Conservation (phyloP, 2,797 vertebrate genomes). For the Labeo calbasu region DNA sequence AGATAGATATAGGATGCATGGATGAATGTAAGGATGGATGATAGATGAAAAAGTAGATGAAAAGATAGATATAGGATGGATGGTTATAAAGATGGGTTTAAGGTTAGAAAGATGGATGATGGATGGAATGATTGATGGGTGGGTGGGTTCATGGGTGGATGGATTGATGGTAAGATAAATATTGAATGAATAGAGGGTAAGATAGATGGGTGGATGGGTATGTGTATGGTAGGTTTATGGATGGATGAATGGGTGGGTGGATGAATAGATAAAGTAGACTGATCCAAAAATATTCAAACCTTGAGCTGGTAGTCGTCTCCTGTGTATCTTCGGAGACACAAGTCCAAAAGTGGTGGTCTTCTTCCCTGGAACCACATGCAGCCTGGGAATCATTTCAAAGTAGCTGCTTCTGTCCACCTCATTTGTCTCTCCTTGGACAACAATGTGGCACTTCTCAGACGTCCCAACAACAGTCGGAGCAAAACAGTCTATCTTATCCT, state of each 20-base stretch:
- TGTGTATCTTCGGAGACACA: slow-evolving; percentile 79
- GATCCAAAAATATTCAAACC: slow-evolving; percentile 64
- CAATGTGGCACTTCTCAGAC: slow-evolving; percentile 74
- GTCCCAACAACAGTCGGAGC: slow-evolving; percentile 76
- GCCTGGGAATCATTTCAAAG: slow-evolving; percentile 71
- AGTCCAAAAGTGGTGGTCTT: slow-evolving; percentile 78
- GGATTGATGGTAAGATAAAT: neutral
- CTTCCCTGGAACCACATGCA: slow-evolving; percentile 79
- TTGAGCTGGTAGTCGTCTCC: slow-evolving; percentile 66
- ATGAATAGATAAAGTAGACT: neutral
- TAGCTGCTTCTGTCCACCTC: slow-evolving; percentile 60
- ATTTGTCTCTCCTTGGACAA: slow-evolving; percentile 64
- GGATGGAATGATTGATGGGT: neutral
- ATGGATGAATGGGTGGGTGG: neutral
- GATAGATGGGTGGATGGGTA: neutral
- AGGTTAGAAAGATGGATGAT: neutral
- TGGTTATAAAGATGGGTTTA: neutral
- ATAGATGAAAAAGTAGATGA: no score
- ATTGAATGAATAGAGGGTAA: neutral
- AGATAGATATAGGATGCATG: neutral
- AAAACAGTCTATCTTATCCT: slow-evolving; percentile 59
- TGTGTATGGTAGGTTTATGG: neutral
- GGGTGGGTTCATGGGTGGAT: neutral
- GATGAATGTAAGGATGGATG: no score
- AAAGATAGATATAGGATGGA: neutral